A percentile compares a stretch with the other conserved stretches of the same genome.
phyloP scores from a whole-genome alignment of 2,797 vertebrate species.

The Channallabes apus region DNA sequence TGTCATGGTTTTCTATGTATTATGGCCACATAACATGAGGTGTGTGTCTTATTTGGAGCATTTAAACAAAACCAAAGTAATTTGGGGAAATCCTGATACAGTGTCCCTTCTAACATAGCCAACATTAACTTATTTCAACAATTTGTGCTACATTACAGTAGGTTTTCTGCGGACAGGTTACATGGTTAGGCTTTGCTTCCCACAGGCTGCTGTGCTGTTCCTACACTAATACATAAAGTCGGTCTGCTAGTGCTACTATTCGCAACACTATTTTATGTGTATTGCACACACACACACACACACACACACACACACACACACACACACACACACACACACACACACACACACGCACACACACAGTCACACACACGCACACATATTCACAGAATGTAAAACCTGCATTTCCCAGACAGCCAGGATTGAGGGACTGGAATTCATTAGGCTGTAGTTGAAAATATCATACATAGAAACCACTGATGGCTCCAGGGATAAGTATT shows the following conservation, averaged over 20 bases:
- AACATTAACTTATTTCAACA: no score
- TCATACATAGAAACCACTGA: conserved; percentile 22
- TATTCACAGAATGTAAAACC: conserved; percentile 5
- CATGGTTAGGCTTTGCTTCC: no score
- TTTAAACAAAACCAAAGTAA: no score
- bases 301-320: not conserved
- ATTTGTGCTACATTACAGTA: no score
- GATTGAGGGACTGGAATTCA: conserved; percentile 26
- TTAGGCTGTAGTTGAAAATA: conserved; percentile 43
- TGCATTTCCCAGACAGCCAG: conserved; percentile 25
- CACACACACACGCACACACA: no score
- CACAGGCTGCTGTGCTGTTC: not conserved
- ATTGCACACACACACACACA: not conserved
- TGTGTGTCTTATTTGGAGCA: no score
- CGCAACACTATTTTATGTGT: not conserved
- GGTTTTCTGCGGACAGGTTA: no score
- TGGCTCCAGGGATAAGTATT: conserved; percentile 40
- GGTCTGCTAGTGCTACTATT: not conserved
- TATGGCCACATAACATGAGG: no score
- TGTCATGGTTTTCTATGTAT: no score
- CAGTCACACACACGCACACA: not conserved
- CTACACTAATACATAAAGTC: not conserved
- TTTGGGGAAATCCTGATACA: no score
- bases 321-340: no score
- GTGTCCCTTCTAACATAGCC: no score